Percentiles rank a stretch among this genome's conserved stretches.
phyloP scores from a whole-genome alignment of 2,797 vertebrate species.

The Florisuga fusca region DNA sequence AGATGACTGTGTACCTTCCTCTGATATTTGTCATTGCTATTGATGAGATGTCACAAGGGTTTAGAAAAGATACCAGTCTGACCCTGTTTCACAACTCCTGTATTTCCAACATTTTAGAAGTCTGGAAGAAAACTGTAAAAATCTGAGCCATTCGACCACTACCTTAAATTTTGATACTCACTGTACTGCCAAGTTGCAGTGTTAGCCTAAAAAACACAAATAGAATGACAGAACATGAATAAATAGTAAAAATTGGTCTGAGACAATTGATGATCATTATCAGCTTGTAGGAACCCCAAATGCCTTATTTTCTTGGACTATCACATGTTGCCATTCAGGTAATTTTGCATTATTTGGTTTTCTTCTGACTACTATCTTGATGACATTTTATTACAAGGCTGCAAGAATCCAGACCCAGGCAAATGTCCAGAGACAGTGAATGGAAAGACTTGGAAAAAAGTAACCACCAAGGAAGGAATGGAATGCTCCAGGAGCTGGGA shows the following conservation, averaged over 20 bases:
- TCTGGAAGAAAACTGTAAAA: not conserved
- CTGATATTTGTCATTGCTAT: not conserved
- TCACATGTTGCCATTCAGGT: not conserved
- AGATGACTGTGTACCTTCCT: not conserved
- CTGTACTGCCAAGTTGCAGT: not conserved
- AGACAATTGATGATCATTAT: not conserved
- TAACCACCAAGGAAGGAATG: not conserved
- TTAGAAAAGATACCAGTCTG: not conserved
- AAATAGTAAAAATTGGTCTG: not conserved
- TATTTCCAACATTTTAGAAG: not conserved
- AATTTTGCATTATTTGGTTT: not conserved
- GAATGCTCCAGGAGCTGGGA: conserved; percentile 19
- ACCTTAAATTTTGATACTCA: not conserved
- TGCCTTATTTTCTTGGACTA: not conserved
- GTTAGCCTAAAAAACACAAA: not conserved
- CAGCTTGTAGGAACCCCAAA: not conserved
- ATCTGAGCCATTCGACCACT: not conserved
- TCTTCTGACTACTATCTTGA: not conserved
- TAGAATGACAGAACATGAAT: not conserved
- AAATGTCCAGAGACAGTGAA: not conserved
- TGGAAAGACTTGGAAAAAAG: conserved; percentile 25
- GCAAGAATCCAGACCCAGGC: not conserved
- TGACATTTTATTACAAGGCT: not conserved
- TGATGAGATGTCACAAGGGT: not conserved
- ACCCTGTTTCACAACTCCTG: not conserved